Conservation (phyloP, 2,113 vertebrate genomes). For the Cyphomyrus discorhynchus region DNA sequence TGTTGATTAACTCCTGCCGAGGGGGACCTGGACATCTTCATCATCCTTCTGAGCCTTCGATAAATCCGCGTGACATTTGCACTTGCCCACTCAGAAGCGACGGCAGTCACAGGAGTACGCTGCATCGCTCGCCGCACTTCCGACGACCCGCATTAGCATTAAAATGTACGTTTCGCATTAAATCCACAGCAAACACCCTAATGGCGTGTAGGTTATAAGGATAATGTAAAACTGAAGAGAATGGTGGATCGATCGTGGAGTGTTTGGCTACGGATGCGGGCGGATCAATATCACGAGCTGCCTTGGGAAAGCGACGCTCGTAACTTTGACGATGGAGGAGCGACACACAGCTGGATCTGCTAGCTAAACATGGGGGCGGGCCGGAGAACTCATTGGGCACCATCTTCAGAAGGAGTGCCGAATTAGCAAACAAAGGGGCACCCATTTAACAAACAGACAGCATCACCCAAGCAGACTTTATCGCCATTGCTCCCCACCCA, state of each 20-base stretch:
- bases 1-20: constrained; percentile 49
- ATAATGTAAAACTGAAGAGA: neutral
- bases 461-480: neutral
- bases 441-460: neutral
- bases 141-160: constrained; percentile 1
- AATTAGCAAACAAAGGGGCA: neutral
- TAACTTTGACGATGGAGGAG: neutral
- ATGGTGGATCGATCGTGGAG: neutral
- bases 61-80: constrained; percentile 51
- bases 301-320: neutral
- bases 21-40: constrained; percentile 29
- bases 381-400: neutral
- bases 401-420: neutral
- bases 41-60: constrained; percentile 56
- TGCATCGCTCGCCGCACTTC: neutral
- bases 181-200: neutral
- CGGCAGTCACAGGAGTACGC: neutral
- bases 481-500: neutral
- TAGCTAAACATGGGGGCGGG: neutral
- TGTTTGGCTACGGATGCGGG: neutral
- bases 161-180: neutral
- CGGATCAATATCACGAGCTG: neutral
- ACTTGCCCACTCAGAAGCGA: constrained; percentile 5
- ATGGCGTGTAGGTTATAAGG: neutral
- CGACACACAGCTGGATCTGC: too few species aligned